A percentile compares a stretch with the other conserved stretches of the same genome.
These are phyloP conservation scores for Telmatherina bonti DNA, from an alignment of 2,797 vertebrate genomes.

Conservation along the genomic window DNA sequence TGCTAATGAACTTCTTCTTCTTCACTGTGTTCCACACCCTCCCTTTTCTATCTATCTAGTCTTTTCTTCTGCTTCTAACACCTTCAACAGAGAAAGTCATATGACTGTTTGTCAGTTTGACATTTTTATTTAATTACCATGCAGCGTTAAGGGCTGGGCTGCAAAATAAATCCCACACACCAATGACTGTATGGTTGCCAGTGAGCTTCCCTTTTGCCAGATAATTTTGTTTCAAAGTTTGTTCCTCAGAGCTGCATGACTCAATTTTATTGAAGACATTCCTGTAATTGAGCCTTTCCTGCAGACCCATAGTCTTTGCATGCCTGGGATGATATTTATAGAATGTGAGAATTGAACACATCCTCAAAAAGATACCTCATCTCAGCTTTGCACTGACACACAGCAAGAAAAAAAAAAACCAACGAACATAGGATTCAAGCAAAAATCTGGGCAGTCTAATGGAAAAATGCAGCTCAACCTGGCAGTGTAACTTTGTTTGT, in stretches of 20 bases:
- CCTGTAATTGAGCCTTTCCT: constrained; percentile 55
- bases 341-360: constrained; percentile 55
- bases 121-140: constrained; percentile 55
- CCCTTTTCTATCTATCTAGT: constrained; percentile 1
- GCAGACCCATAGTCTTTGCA: constrained; percentile 24
- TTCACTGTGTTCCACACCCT: constrained; percentile 19
- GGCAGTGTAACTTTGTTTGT: constrained; percentile 5
- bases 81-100: constrained; percentile 27
- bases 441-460: neutral
- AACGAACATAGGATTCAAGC: constrained; percentile 20
- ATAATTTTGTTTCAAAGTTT: constrained; percentile 40
- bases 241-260: constrained; percentile 36
- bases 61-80: constrained; percentile 6
- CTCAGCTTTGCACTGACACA: constrained; percentile 52
- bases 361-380: constrained; percentile 53
- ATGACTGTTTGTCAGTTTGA: constrained; percentile 52
- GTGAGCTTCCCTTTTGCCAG: constrained; percentile 14
- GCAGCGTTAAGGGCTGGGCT: constrained; percentile 24
- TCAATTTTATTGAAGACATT: constrained; percentile 32
- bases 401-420: constrained; percentile 30
- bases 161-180: constrained; percentile 27
- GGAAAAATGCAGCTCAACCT: constrained; percentile 26
- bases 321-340: constrained; percentile 66
- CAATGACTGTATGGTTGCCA: constrained; percentile 33
- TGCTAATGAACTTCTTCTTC: constrained; percentile 43